These are phyloP conservation scores for Origma solitaria DNA, from an alignment of 2,113 vertebrate species.

Conservation along the genomic window DNA sequence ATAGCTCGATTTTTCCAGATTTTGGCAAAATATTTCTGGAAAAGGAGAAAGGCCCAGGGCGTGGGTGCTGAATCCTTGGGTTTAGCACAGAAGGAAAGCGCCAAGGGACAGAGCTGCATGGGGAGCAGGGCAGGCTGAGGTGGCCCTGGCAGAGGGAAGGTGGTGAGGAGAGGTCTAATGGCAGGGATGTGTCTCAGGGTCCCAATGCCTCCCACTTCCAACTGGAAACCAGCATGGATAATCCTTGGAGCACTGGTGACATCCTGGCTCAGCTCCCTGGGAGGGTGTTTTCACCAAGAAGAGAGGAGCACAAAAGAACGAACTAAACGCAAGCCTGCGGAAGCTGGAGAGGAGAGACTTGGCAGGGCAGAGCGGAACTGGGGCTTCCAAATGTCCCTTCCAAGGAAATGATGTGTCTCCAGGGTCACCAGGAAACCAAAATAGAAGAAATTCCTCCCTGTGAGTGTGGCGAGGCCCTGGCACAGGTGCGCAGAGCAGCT, in stretches of 20 bases:
- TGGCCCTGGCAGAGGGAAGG: background rate
- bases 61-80: background rate
- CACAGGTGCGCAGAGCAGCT: background rate
- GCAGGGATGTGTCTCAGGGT: background rate
- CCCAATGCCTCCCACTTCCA: background rate
- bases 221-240: fast-evolving
- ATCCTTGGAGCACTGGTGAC: background rate
- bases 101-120: background rate
- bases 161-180: background rate
- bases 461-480: background rate
- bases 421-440: background rate
- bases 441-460: background rate
- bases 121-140: background rate
- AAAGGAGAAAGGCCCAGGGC: background rate
- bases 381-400: background rate
- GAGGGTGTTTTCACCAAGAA: background rate
- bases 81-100: background rate
- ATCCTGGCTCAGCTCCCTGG: background rate
- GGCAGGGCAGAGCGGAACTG: background rate
- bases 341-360: background rate
- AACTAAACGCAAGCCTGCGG: fast-evolving
- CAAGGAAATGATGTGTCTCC: fast-evolving
- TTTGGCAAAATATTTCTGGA: background rate
- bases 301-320: fast-evolving
- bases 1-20: fast-evolving